phyloP scores from a whole-genome alignment of 2,888 invertebrate species.

The Idaea dimidiata region DNA sequence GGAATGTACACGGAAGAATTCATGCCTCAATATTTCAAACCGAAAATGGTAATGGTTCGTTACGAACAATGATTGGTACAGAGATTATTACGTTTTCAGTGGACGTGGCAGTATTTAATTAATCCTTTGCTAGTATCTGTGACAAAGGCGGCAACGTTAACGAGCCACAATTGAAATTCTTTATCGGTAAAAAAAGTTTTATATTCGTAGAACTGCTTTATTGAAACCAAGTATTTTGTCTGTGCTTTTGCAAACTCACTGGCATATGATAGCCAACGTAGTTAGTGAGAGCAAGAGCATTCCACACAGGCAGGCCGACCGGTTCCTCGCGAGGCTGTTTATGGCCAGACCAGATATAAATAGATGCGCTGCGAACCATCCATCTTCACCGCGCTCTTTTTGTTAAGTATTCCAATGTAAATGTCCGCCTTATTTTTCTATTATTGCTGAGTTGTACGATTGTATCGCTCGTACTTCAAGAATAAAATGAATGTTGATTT shows the following conservation, averaged over 20 bases:
- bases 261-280: constrained; percentile 50
- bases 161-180: constrained; percentile 37
- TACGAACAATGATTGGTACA: constrained; percentile 22
- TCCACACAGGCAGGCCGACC: constrained; percentile 67
- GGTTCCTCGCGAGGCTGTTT: constrained; percentile 70
- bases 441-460: constrained; percentile 5
- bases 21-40: constrained; percentile 20
- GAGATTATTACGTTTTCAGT: constrained; percentile 28
- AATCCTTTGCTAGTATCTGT: constrained; percentile 36
- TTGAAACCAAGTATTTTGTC: constrained; percentile 62
- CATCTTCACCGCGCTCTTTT: constrained; percentile 68
- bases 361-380: constrained; percentile 71
- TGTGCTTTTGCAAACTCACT: constrained; percentile 58
- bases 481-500: constrained; percentile 5
- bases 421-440: constrained; percentile 10
- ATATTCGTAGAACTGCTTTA: constrained; percentile 22
- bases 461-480: constrained; percentile 7
- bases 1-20: constrained; percentile 28
- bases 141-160: constrained; percentile 32
- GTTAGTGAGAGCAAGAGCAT: constrained; percentile 70
- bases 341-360: constrained; percentile 76
- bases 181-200: constrained; percentile 19
- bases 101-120: constrained; percentile 34
- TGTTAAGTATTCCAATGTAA: constrained; percentile 30
- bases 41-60: constrained; percentile 24